Evolutionary conservation across 1,140 invertebrate species (phyloP).

Genomic region (Lordiphosa collinella): DNA sequence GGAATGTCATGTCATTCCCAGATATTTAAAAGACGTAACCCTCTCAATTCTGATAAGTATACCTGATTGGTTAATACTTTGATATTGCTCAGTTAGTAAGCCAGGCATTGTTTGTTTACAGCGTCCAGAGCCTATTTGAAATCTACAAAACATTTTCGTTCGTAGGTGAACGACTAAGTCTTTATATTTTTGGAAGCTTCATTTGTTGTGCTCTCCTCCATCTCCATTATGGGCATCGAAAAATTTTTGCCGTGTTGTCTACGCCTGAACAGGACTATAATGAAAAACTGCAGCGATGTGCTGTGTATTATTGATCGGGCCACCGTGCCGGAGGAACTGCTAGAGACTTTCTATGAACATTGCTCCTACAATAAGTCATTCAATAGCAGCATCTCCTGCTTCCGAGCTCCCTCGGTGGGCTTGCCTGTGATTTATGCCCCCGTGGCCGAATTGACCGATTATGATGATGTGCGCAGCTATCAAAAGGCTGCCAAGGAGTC

Average conservation of each 20-base stretch:
- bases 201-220: no score
- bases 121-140: no score
- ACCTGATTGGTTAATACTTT: no score
- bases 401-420: constrained; percentile 49
- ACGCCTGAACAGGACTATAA: constrained; percentile 50
- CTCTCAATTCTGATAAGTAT: no score
- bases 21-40: no score
- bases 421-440: constrained; percentile 72
- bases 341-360: constrained; percentile 59
- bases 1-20: no score
- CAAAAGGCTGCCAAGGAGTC: constrained; percentile 80
- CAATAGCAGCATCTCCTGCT: constrained; percentile 71
- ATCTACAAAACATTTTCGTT: no score
- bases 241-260: constrained; percentile 68
- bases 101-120: no score
- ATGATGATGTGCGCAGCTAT: constrained; percentile 72
- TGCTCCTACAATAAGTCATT: constrained; percentile 74
- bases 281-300: constrained; percentile 56
- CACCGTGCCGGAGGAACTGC: constrained; percentile 51
- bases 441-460: constrained; percentile 63
- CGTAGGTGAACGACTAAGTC: no score
- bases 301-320: constrained; percentile 69
- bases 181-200: no score
- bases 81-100: no score
- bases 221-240: no score